Evolutionary conservation across 2,113 vertebrate genomes (phyloP), one percentile per base, ranked within the genome.

Genomic region (Cinclus mexicanus): DNA sequence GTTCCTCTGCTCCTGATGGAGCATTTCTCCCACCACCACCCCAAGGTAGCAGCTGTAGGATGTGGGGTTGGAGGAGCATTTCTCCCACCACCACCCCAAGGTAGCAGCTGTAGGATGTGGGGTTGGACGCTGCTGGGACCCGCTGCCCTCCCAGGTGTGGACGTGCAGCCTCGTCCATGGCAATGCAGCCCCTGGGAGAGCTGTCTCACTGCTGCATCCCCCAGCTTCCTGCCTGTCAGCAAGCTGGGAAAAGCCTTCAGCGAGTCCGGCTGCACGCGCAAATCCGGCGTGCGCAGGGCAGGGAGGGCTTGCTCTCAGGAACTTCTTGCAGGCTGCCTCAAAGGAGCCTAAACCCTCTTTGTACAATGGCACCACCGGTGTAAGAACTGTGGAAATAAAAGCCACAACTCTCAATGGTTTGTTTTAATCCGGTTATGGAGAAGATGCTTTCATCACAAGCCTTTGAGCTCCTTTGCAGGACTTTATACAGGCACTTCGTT

Each of bases 151-250:
- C 87, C 96, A 96, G 94, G 94, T 97, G 96, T 78, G 77, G 83
- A 60, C 37, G 23, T 46, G 31, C 86, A 80, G 78, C 8, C 56
- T 46, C 0, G 1, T 57, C 63, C 90, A 31, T 0, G 1, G 90
- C 86, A 55, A 39, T 17, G 0, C 20, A 91, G 83, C 80, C 89
- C 86, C 76, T 78, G 91, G 95, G 93, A 92, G 87, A 90, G 86
- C 59, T 0, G 0, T 39, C 67, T 29, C 5, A 0, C 42, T 61
- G 78, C 77, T 46, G 89, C 95, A 82, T 20, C 91, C 95, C 93
- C 93, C 87, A 65, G 2, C 87, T 97, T 95, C 96, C 96, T 94
- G 87, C 93, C 88, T 84, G 94, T 76, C 91, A 64, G 83, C 64
- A 55, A 65, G 83, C 83, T 83, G 93, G 93, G 83, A 64, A 91